phyloP scores from a whole-genome alignment of 1,140 invertebrate species.

The Monomorium pharaonis region DNA sequence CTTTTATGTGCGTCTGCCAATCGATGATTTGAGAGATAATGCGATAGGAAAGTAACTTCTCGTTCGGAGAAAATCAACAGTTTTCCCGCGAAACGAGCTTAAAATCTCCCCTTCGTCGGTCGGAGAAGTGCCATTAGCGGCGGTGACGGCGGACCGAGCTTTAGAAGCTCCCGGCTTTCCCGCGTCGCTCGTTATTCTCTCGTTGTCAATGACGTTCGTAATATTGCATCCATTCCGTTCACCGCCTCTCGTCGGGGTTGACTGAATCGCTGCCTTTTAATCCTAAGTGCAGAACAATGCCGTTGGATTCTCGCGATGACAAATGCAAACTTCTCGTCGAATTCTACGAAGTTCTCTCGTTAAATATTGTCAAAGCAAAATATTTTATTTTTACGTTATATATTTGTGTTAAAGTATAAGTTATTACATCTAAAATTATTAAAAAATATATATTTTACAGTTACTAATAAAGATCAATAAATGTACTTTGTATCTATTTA shows the following conservation, averaged over 20 bases:
- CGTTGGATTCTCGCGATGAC: conserved; percentile 46
- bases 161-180: conserved; percentile 76
- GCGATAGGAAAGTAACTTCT: conserved; percentile 62
- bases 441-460: not conserved
- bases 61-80: conserved; percentile 78
- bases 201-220: conserved; percentile 65
- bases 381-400: conserved; percentile 7
- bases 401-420: not conserved
- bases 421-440: not conserved
- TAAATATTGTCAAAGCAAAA: not conserved
- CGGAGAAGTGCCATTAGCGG: conserved; percentile 79
- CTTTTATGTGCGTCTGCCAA: not conserved
- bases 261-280: conserved; percentile 53
- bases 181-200: conserved; percentile 65
- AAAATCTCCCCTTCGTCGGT: conserved; percentile 72
- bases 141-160: conserved; percentile 68
- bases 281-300: conserved; percentile 56
- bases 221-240: conserved; percentile 66
- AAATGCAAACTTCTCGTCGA: conserved; percentile 45
- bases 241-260: conserved; percentile 22
- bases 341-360: not conserved
- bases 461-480: not conserved
- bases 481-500: not conserved
- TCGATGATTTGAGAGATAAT: conserved; percentile 8
- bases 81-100: conserved; percentile 79